Conservation (phyloP, 2,888 invertebrate genomes). For the Phalangium opilio region DNA sequence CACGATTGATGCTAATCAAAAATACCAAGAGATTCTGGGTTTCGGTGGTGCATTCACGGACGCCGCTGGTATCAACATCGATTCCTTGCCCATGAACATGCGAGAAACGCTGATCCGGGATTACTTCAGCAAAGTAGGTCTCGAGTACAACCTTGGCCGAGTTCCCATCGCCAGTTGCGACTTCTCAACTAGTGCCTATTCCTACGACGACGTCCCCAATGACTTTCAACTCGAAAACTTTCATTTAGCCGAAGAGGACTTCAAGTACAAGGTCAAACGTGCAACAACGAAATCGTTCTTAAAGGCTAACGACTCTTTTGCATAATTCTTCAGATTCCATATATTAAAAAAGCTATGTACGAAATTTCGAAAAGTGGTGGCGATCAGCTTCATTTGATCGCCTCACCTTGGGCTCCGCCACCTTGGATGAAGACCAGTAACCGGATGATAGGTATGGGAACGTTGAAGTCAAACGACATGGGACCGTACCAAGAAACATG, state of each 20-base stretch:
- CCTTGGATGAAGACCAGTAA: constrained; percentile 42
- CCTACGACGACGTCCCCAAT: constrained; percentile 51
- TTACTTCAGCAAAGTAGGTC: constrained; percentile 28
- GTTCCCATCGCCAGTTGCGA: constrained; percentile 74
- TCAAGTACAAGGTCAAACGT: constrained; percentile 46
- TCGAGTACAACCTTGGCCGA: constrained; percentile 57
- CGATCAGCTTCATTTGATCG: constrained; percentile 34
- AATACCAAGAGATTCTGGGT: constrained; percentile 54
- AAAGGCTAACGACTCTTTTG: too few relatives aligned
- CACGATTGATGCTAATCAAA: constrained; percentile 15
- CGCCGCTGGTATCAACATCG: constrained; percentile 51
- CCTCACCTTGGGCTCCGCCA: constrained; percentile 40
- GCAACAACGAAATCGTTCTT: too few relatives aligned
- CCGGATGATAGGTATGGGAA: constrained; percentile 35
- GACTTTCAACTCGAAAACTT: constrained; percentile 43
- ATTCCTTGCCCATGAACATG: constrained; percentile 39
- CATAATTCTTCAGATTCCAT: constrained; percentile 31
- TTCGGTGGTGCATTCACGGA: constrained; percentile 77
- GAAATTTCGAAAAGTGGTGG: too few relatives aligned
- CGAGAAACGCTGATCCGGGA: constrained; percentile 41
- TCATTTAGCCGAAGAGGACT: constrained; percentile 50
- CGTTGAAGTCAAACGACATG: constrained; percentile 27
- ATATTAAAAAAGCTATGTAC: constrained; percentile 27
- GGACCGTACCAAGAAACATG: constrained; percentile 53
- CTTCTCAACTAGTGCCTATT: constrained; percentile 65